A percentile compares a stretch with the other conserved stretches of the same genome.
Evolutionary conservation across 2,888 invertebrate genomes (phyloP).

Genomic region (Syrista parreyssii): DNA sequence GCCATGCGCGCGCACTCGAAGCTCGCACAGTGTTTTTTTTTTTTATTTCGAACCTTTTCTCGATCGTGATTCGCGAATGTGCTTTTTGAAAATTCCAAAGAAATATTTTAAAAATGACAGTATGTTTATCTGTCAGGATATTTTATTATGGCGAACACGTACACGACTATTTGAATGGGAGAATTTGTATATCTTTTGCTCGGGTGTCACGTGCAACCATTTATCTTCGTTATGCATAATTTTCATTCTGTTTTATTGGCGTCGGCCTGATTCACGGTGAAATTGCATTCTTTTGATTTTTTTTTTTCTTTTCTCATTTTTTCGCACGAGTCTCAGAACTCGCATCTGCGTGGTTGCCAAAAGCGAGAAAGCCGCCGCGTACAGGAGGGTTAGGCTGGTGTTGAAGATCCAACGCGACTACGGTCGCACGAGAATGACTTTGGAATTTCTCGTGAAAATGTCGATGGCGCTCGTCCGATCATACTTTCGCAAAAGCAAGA

Average conservation of each 20-base stretch:
- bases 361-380: no score
- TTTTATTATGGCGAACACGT: background rate
- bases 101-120: background rate
- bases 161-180: background rate
- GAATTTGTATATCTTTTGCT: background rate
- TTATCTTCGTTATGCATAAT: background rate
- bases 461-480: slow-evolving; percentile 53
- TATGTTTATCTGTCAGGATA: background rate
- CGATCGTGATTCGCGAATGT: no score
- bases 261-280: background rate
- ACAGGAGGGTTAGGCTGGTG: no score
- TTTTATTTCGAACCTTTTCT: background rate
- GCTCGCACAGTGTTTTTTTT: background rate
- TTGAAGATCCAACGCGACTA: background rate
- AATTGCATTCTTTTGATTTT: background rate
- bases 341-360: no score
- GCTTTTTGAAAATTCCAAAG: background rate
- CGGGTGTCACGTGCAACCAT: background rate
- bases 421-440: slow-evolving; percentile 44
- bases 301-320: background rate
- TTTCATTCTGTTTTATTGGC: background rate
- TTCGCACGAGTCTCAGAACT: background rate
- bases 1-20: background rate
- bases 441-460: slow-evolving; percentile 50
- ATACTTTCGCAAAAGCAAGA: slow-evolving; percentile 50